Conservation (phyloP, 2,888 invertebrate species). For the Neoitamus cyanurus region DNA sequence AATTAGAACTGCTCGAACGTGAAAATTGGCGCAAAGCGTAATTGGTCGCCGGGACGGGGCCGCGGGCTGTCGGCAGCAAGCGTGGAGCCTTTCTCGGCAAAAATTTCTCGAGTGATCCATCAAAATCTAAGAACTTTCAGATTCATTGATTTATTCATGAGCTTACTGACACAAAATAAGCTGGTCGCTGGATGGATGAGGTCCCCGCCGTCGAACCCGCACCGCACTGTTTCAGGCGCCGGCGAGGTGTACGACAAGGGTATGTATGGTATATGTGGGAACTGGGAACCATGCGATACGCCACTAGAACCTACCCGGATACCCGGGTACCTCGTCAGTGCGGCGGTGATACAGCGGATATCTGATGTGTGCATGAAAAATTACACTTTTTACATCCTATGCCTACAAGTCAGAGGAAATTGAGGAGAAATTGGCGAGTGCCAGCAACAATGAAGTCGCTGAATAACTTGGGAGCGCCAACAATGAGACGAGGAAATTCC, state of each 20-base stretch:
- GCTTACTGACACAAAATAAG: conserved; percentile 48
- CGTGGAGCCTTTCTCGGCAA: neutral
- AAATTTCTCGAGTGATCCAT: conserved; percentile 49
- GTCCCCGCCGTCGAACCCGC: neutral
- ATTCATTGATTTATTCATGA: conserved; percentile 52
- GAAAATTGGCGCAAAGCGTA: neutral
- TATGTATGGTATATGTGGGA: neutral
- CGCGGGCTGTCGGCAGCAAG: neutral
- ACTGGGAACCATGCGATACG: neutral
- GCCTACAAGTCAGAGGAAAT: conserved; percentile 50
- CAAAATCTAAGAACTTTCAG: conserved; percentile 50
- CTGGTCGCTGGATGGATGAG: conserved; percentile 36
- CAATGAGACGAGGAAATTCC: conserved; percentile 45
- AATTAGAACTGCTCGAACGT: conserved; percentile 11
- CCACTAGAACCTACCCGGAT: neutral
- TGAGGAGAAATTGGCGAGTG: conserved; percentile 51
- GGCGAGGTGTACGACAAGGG: neutral
- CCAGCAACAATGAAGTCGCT: conserved; percentile 45
- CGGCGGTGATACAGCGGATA: conserved; percentile 24
- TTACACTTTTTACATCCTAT: conserved; percentile 49
- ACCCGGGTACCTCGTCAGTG: neutral
- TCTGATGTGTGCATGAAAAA: conserved; percentile 50
- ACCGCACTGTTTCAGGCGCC: neutral
- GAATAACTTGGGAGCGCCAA: conserved; percentile 41
- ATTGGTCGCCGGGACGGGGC: neutral